A percentile compares a stretch with the other conserved stretches of the same genome.
Evolutionary conservation across 2,888 invertebrate species (phyloP).

Genomic region (Pollenia amentaria): DNA sequence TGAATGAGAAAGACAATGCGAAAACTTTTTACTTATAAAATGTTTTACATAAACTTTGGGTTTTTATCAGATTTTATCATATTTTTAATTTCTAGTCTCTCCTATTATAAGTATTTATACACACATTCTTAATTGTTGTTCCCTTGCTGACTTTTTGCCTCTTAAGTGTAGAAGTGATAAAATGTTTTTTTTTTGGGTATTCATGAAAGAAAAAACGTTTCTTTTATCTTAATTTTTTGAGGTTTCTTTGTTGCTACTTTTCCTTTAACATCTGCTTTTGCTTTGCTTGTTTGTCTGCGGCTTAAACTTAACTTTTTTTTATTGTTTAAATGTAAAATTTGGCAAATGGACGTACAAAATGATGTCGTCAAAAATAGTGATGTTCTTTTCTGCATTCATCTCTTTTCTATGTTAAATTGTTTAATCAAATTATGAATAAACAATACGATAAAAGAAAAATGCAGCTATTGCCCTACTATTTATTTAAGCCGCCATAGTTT

Average conservation of each 20-base stretch:
- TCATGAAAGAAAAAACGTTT: not conserved
- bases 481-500: too few species aligned
- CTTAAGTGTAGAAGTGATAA: not conserved
- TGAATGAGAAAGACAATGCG: too few species aligned
- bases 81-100: too few species aligned
- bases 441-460: too few species aligned
- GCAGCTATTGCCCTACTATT: too few species aligned
- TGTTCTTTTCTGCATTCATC: not conserved
- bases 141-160: not conserved
- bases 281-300: not conserved
- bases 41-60: too few species aligned
- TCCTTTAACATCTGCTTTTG: not conserved
- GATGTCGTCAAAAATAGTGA: not conserved
- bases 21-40: too few species aligned
- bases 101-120: too few species aligned
- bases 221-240: not conserved
- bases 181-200: not conserved
- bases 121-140: not conserved
- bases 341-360: slow-evolving; percentile 4
- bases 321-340: slow-evolving; percentile 23
- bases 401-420: too few species aligned
- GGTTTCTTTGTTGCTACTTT: not conserved
- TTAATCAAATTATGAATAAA: too few species aligned
- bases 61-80: too few species aligned
- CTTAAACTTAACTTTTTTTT: slow-evolving; percentile 19